A percentile compares a stretch with the other conserved stretches of the same genome.
Evolutionary conservation across 1,140 invertebrate genomes (phyloP).

Genomic region (Eufriesea mexicana): DNA sequence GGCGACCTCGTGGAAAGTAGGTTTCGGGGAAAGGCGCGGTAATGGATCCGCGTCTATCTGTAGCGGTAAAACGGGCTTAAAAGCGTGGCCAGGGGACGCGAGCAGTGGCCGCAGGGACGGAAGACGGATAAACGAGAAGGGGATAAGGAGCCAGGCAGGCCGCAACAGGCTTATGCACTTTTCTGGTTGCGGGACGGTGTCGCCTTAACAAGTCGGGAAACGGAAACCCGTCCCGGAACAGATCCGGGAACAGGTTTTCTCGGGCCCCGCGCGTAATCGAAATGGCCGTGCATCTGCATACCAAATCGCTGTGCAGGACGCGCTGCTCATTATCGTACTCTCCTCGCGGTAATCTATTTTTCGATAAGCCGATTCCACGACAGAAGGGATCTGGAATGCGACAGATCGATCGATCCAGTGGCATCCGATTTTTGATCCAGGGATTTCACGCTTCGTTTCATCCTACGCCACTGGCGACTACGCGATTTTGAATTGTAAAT

Average conservation of each 20-base stretch:
- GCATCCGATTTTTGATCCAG: conserved; percentile 22
- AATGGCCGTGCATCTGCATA: conserved; percentile 53
- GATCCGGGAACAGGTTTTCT: conserved; percentile 71
- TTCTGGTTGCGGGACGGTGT: conserved; percentile 61
- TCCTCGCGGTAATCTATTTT: too few species aligned
- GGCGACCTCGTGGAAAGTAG: conserved; percentile 14
- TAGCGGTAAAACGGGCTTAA: conserved; percentile 14
- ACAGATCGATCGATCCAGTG: background rate
- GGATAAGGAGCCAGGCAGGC: conserved; percentile 26
- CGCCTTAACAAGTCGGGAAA: conserved; percentile 71
- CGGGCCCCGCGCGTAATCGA: conserved; percentile 55
- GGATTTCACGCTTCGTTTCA: too few species aligned
- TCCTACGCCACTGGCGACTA: too few species aligned
- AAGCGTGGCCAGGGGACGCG: too few species aligned
- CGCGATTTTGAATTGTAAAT: too few species aligned
- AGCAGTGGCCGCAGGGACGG: background rate
- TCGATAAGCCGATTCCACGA: too few species aligned
- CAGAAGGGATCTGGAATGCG: background rate
- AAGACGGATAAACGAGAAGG: conserved; percentile 36
- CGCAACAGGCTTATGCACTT: conserved; percentile 58
- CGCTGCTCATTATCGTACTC: background rate
- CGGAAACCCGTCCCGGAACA: conserved; percentile 72
- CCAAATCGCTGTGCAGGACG: conserved; percentile 19
- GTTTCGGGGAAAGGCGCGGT: conserved; percentile 20
- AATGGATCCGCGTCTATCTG: background rate